These are phyloP conservation scores for Paracyclopina nana DNA, from an alignment of 1,140 invertebrate genomes.

Conservation along the genomic window DNA sequence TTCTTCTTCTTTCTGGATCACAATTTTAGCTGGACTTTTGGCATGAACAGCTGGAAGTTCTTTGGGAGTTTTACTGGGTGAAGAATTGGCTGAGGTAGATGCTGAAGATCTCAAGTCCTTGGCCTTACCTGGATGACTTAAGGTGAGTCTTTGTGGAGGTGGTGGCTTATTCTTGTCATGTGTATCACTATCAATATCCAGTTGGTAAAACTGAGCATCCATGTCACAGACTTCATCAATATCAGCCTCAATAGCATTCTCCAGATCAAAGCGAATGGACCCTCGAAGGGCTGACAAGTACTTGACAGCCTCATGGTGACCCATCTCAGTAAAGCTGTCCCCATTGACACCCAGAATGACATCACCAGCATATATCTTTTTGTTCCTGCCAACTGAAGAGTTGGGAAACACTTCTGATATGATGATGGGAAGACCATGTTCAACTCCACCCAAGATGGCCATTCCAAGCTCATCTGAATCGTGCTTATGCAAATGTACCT, in stretches of 20 bases:
- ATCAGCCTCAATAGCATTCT: background rate
- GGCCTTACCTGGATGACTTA: too few relatives aligned
- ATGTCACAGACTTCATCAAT: slow-evolving; percentile 11
- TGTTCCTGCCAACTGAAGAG: slow-evolving; percentile 1
- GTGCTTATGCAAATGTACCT: slow-evolving; percentile 12
- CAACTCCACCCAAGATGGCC: slow-evolving; percentile 14
- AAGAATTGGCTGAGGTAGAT: too few relatives aligned
- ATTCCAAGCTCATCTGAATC: slow-evolving; percentile 13
- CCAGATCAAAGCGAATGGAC: slow-evolving; percentile 5
- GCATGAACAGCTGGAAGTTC: too few relatives aligned
- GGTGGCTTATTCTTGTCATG: too few relatives aligned
- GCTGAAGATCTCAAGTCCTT: too few relatives aligned
- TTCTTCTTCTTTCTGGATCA: too few relatives aligned
- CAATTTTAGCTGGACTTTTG: too few relatives aligned
- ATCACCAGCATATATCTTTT: slow-evolving; percentile 10
- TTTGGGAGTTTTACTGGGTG: too few relatives aligned
- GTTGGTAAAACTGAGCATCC: background rate
- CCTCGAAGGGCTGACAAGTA: slow-evolving; percentile 9
- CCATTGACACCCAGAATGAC: slow-evolving; percentile 14
- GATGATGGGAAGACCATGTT: slow-evolving; percentile 16
- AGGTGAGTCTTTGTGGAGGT: too few relatives aligned
- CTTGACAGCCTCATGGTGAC: slow-evolving; percentile 9
- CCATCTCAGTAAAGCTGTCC: slow-evolving; percentile 6
- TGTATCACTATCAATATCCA: background rate
- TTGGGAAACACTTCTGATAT: slow-evolving; percentile 13